Conservation (phyloP, 2,797 vertebrate species). For the Tauraco hartlaubi region DNA sequence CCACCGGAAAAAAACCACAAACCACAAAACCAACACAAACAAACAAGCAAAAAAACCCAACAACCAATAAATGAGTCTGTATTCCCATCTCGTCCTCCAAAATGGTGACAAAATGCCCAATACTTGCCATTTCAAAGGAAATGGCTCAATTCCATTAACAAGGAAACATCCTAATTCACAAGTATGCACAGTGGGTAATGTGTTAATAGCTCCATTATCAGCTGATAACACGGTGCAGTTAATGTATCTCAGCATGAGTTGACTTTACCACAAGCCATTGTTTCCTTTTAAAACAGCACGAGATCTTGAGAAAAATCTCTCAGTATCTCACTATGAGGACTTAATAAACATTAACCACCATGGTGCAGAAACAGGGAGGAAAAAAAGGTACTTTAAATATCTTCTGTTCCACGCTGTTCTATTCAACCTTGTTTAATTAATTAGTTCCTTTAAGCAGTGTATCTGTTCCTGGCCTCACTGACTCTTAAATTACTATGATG, state of each 20-base stretch:
- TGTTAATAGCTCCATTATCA: constrained; percentile 81
- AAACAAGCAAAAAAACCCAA: no score
- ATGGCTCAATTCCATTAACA: constrained; percentile 73
- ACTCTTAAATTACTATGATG: not conserved
- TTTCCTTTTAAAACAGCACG: constrained; percentile 80
- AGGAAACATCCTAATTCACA: constrained; percentile 77
- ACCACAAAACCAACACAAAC: not conserved
- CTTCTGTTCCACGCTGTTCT: constrained; percentile 64
- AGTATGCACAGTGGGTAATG: constrained; percentile 79
- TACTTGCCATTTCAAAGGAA: constrained; percentile 64
- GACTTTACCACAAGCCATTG: constrained; percentile 79
- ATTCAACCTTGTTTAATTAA: constrained; percentile 74
- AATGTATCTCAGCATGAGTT: constrained; percentile 81
- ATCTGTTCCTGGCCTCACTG: constrained; percentile 14
- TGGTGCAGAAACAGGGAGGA: constrained; percentile 46
- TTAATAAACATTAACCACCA: constrained; percentile 79
- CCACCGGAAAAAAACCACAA: not conserved
- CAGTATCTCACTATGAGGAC: constrained; percentile 69
- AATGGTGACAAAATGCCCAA: constrained; percentile 45
- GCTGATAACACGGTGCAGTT: constrained; percentile 75
- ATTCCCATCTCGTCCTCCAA: not conserved
- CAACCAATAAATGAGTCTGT: not conserved
- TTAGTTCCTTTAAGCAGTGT: constrained; percentile 60
- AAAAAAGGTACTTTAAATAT: constrained; percentile 72
- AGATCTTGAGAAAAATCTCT: constrained; percentile 75